phyloP scores from a whole-genome alignment of 2,113 vertebrate genomes.

The Labrus mixtus region DNA sequence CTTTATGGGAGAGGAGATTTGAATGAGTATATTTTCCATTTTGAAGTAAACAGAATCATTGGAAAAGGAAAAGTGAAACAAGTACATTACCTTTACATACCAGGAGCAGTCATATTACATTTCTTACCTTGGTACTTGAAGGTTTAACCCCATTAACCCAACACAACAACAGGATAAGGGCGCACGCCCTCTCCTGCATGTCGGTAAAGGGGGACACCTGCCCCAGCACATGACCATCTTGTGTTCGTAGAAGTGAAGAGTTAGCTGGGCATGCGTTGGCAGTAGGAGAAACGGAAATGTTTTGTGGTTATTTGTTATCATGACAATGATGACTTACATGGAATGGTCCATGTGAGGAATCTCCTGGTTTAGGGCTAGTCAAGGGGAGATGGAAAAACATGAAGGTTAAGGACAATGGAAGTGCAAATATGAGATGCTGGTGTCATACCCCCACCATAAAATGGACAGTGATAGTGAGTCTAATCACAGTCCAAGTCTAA shows the following conservation, averaged over 20 bases:
- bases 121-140: slow-evolving; percentile 71
- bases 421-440: slow-evolving; percentile 72
- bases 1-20: not conserved
- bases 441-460: not conserved
- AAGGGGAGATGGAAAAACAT: slow-evolving; percentile 82
- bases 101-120: slow-evolving; percentile 26
- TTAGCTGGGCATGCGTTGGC: slow-evolving; percentile 78
- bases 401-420: slow-evolving; percentile 88
- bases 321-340: slow-evolving; percentile 92
- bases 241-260: slow-evolving; percentile 70
- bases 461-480: too few relatives aligned
- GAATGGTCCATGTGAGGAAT: slow-evolving; percentile 95
- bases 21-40: not conserved
- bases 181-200: slow-evolving; percentile 52
- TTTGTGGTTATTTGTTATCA: slow-evolving; percentile 72
- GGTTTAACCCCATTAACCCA: slow-evolving; percentile 60
- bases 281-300: slow-evolving; percentile 62
- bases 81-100: slow-evolving; percentile 67
- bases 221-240: slow-evolving; percentile 82
- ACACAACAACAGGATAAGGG: slow-evolving; percentile 66
- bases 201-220: slow-evolving; percentile 48
- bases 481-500: not conserved
- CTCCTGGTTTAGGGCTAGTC: slow-evolving; percentile 95
- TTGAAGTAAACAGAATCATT: not conserved
- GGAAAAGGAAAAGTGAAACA: slow-evolving; percentile 2